Evolutionary conservation across 2,797 vertebrate genomes (phyloP).

Genomic region (Lagocephalus sceleratus): DNA sequence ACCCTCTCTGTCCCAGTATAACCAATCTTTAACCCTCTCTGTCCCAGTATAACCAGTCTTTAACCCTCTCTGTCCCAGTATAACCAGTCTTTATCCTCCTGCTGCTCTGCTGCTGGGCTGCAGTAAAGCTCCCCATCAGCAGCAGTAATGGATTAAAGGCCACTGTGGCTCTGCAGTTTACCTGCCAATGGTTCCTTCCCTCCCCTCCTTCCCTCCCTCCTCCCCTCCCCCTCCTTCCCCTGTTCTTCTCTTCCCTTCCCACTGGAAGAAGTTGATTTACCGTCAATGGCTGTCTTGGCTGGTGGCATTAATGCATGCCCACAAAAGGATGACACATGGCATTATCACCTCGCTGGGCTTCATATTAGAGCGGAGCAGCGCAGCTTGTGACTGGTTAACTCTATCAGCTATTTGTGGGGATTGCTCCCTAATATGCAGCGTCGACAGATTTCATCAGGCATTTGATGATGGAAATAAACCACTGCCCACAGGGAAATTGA

Average conservation of each 20-base stretch:
- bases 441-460: conserved; percentile 89
- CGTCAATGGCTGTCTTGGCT: conserved; percentile 83
- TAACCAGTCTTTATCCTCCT: background rate
- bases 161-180: conserved; percentile 80
- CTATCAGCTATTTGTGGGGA: conserved; percentile 82
- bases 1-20: too few relatives aligned
- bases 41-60: too few relatives aligned
- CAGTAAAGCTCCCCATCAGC: conserved; percentile 88
- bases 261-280: conserved; percentile 87
- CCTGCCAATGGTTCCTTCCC: conserved; percentile 88
- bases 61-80: too few relatives aligned
- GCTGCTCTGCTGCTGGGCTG: conserved; percentile 48
- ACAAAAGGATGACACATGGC: conserved; percentile 85
- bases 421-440: conserved; percentile 82
- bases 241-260: conserved; percentile 46
- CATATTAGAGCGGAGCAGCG: conserved; percentile 87
- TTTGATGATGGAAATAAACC: conserved; percentile 90
- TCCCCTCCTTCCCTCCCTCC: too few relatives aligned
- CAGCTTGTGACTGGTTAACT: conserved; percentile 88
- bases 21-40: too few relatives aligned
- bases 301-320: conserved; percentile 91
- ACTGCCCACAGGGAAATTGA: conserved; percentile 86
- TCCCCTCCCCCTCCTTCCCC: conserved; percentile 10
- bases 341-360: conserved; percentile 90
- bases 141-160: conserved; percentile 92